Base-by-base conservation (phyloP, 2,113 vertebrate species). In the Rana temporaria region DNA sequence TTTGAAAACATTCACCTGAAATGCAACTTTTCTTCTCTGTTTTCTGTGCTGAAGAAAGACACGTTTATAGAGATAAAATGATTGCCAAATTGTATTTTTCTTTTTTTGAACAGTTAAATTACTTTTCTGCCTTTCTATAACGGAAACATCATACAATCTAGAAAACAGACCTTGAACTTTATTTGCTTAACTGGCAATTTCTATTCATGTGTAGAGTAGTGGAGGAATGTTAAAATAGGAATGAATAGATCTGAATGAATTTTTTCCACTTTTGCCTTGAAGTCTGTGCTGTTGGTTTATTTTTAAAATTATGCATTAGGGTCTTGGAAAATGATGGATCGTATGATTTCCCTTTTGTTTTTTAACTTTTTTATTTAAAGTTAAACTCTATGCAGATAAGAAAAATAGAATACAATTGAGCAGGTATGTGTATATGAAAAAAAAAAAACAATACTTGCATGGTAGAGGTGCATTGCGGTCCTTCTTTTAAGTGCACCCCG, bases 1-100 rank as follows among this genome's bases (percentile, higher is more conserved):
- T 79, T 67, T 67, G 48, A 79, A 67, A 67, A 67, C 52, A 57
- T 79, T 79, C 64, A 79, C 64, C 64, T 79, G 26, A 79, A 79
- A 79, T 79, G 52, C 42, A 20, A 79, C 24, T 79, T 78, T 79
- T 67, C 60, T 79, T 57, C 19, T 67, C 52, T 67, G 14, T 12
- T 20, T n/a, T 22, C n/a, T 11, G 24, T 60, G 24, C 63, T 12
- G 63, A 65, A 26, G 52, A 26, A 65, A 53, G 22, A 55, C 11
- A 66, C 52, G 66, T 78, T 77, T 38, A 26, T 66, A 62, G 34
- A 78, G 22, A 30, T 78, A 30, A 66, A 66, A 67, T 67, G 55
- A 57, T 57, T 22, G 38, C 17, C 16, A 52, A 26, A 32, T 75
- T 20, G 53, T 53, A 67, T 55, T 67, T 65, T n/a, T 79, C 52